Conservation (phyloP, 2,797 vertebrate genomes). For the Peromyscus aztecus region DNA sequence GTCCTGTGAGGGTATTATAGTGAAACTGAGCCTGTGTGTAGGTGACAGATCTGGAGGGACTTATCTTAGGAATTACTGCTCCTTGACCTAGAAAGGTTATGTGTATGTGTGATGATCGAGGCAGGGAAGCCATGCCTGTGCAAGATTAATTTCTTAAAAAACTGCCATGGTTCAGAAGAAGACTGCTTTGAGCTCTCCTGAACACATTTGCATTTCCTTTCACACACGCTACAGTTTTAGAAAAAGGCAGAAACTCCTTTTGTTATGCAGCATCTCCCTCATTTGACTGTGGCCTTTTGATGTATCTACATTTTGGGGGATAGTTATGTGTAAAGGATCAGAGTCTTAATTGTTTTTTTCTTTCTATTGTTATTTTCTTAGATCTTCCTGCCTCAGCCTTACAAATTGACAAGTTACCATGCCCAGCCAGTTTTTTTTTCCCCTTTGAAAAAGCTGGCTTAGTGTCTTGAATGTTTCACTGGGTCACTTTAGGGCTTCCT, state of each 20-base stretch:
- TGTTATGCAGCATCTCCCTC: not conserved
- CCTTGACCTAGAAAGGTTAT: constrained; percentile 25
- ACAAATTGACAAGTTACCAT: too few species aligned
- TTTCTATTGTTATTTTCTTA: not conserved
- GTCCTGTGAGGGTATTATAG: not conserved
- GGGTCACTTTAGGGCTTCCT: not conserved
- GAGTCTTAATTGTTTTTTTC: not conserved
- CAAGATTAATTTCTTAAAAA: constrained; percentile 18
- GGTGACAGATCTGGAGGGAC: constrained; percentile 10
- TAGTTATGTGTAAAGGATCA: constrained; percentile 4
- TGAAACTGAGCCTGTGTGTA: constrained; percentile 29
- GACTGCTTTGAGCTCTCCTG: constrained; percentile 5
- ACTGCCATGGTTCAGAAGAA: not conserved
- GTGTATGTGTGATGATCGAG: not conserved
- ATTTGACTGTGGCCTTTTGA: not conserved
- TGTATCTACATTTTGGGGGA: not conserved
- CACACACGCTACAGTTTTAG: not conserved
- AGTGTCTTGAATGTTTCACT: not conserved
- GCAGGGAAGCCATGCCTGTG: not conserved
- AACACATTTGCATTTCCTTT: constrained; percentile 29
- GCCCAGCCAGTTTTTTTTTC: not conserved
- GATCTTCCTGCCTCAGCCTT: not conserved
- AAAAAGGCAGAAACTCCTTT: not conserved
- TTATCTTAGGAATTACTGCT: not conserved
- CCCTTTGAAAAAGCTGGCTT: not conserved